These are phyloP conservation scores for Pissodes strobi DNA, from an alignment of 1,140 invertebrate species.

Conservation along the genomic window DNA sequence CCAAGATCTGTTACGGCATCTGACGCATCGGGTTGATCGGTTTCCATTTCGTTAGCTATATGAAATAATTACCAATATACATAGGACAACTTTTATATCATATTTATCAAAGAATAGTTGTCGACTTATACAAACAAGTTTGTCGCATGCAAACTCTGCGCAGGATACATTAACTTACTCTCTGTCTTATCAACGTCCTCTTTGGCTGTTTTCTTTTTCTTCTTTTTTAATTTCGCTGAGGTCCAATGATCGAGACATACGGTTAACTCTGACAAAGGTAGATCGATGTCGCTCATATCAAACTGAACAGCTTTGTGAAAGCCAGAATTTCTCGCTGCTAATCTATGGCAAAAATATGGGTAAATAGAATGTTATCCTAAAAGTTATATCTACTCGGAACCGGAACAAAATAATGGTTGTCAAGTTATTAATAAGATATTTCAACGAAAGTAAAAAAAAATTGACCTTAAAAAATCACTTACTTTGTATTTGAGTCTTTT, in stretches of 20 bases:
- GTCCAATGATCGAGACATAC: constrained; percentile 42
- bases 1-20: constrained; percentile 28
- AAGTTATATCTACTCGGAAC: too few relatives aligned
- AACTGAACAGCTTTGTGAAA: constrained; percentile 16
- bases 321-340: constrained; percentile 13
- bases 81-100: too few relatives aligned
- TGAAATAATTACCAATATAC: too few relatives aligned
- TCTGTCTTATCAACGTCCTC: too few relatives aligned
- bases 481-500: constrained; percentile 72
- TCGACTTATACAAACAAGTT: neutral
- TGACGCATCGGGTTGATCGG: neutral
- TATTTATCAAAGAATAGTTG: too few relatives aligned
- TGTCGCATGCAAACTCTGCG: neutral
- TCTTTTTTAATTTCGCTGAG: constrained; percentile 41
- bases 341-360: constrained; percentile 14
- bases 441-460: neutral
- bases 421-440: too few relatives aligned
- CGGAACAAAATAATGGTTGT: too few relatives aligned
- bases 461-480: constrained; percentile 10
- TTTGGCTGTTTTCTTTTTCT: constrained; percentile 29
- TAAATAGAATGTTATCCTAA: too few relatives aligned
- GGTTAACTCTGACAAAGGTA: constrained; percentile 25
- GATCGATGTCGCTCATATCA: constrained; percentile 4
- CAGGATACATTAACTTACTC: neutral
- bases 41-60: constrained; percentile 10